phyloP scores from a whole-genome alignment of 2,888 invertebrate species.

The Ophioninae sp. region DNA sequence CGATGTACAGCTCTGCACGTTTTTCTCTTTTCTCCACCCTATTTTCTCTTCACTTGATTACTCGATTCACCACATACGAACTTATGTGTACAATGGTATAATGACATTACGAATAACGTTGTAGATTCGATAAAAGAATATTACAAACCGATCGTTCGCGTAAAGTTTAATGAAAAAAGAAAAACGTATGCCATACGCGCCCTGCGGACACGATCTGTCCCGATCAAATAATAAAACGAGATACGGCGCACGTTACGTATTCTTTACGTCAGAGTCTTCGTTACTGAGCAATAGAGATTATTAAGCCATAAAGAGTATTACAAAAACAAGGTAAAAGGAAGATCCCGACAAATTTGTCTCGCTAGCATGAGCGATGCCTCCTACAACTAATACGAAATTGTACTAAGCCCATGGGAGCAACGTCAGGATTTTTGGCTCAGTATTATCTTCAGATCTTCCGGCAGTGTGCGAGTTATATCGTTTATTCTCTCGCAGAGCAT shows the following conservation, averaged over 20 bases:
- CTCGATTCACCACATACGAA: constrained; percentile 5
- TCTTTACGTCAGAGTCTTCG: constrained; percentile 6
- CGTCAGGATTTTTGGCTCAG: constrained; percentile 85
- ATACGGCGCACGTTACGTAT: constrained; percentile 8
- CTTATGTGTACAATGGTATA: constrained; percentile 32
- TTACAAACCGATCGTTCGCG: constrained; percentile 23
- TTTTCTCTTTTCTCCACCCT: neutral
- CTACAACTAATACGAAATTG: constrained; percentile 36
- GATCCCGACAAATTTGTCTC: constrained; percentile 25
- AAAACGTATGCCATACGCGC: neutral
- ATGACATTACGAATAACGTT: constrained; percentile 59
- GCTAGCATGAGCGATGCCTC: constrained; percentile 29
- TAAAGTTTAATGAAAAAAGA: constrained; percentile 40
- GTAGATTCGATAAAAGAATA: constrained; percentile 53
- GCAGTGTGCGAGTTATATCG: constrained; percentile 91
- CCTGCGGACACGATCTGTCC: neutral
- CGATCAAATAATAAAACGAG: neutral
- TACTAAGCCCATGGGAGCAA: constrained; percentile 66
- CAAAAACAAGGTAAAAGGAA: constrained; percentile 10
- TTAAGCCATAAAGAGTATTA: constrained; percentile 47
- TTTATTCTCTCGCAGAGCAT: constrained; percentile 87
- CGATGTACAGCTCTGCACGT: neutral
- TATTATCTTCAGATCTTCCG: constrained; percentile 93
- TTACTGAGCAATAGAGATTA: constrained; percentile 47
- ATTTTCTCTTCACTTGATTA: neutral